Evolutionary conservation across 2,888 invertebrate species (phyloP).

Genomic region (Onthophagus sagittarius): DNA sequence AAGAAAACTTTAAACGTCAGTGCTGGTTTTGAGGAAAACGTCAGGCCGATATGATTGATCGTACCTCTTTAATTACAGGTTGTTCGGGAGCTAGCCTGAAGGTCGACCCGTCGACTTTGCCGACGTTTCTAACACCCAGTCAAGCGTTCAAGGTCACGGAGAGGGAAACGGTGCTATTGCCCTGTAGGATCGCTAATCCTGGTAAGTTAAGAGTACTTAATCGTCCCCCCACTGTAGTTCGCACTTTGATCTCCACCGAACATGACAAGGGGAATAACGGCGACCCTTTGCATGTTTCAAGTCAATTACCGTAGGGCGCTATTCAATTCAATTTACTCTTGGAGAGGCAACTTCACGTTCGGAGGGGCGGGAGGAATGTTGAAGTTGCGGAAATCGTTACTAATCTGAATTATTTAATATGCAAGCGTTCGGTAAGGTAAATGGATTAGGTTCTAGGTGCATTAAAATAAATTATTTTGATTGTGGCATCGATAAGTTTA

Average conservation of each 20-base stretch:
- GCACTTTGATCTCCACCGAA: neutral
- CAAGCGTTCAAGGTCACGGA: slow-evolving; percentile 55
- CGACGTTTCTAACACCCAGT: slow-evolving; percentile 48
- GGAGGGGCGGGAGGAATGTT: neutral
- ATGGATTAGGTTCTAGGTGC: neutral
- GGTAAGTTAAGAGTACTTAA: slow-evolving; percentile 45
- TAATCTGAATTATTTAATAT: neutral
- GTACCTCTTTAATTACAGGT: slow-evolving; percentile 16
- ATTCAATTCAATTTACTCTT: neutral
- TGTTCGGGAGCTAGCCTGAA: slow-evolving; percentile 20
- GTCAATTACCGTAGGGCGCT: neutral
- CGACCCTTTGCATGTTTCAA: neutral
- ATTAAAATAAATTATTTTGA: too few relatives aligned
- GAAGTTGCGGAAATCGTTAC: neutral
- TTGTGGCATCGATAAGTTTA: too few relatives aligned
- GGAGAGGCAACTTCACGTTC: neutral
- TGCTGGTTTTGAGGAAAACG: neutral
- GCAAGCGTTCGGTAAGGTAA: neutral
- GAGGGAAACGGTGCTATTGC: slow-evolving; percentile 55
- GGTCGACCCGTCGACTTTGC: slow-evolving; percentile 33
- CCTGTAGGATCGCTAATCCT: slow-evolving; percentile 57
- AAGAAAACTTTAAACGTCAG: neutral
- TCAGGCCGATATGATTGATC: slow-evolving; percentile 27
- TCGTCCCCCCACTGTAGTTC: neutral
- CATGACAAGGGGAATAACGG: neutral